Conservation (phyloP, 2,888 invertebrate species). For the Phengaris arion region DNA sequence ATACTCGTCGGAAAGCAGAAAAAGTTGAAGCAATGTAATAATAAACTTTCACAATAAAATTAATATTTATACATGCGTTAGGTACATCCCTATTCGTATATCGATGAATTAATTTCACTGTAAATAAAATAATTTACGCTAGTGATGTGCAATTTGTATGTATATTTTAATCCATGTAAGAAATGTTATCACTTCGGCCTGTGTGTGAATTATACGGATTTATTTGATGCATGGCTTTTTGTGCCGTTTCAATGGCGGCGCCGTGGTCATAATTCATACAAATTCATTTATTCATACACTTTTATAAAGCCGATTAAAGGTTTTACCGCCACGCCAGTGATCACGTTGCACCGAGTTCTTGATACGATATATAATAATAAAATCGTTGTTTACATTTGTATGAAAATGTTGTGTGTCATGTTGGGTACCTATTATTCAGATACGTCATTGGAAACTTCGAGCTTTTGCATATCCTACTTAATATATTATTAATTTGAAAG, state of each 20-base stretch:
- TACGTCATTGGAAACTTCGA: too few species aligned
- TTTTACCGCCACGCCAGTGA: not conserved
- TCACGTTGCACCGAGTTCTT: not conserved
- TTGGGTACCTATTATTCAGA: too few species aligned
- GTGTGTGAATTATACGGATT: not conserved
- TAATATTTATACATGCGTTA: not conserved
- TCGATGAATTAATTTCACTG: not conserved
- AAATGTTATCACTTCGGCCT: not conserved
- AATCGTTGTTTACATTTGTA: not conserved
- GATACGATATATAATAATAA: not conserved
- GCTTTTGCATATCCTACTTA: too few species aligned
- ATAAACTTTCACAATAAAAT: not conserved
- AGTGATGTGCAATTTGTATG: conserved; percentile 10
- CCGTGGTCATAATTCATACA: not conserved
- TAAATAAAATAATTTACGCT: not conserved
- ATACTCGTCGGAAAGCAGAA: not conserved
- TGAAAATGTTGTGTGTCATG: too few species aligned
- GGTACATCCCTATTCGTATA: not conserved
- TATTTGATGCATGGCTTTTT: conserved; percentile 9
- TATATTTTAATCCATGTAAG: conserved; percentile 2
- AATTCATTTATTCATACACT: conserved; percentile 14
- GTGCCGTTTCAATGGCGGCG: not conserved
- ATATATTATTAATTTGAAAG: too few species aligned
- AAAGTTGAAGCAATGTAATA: not conserved
- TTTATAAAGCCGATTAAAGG: not conserved